Percentiles rank a stretch among this genome's conserved stretches.
Evolutionary conservation across 1,140 invertebrate species (phyloP).

Genomic region (Neotoxoptera formosana): DNA sequence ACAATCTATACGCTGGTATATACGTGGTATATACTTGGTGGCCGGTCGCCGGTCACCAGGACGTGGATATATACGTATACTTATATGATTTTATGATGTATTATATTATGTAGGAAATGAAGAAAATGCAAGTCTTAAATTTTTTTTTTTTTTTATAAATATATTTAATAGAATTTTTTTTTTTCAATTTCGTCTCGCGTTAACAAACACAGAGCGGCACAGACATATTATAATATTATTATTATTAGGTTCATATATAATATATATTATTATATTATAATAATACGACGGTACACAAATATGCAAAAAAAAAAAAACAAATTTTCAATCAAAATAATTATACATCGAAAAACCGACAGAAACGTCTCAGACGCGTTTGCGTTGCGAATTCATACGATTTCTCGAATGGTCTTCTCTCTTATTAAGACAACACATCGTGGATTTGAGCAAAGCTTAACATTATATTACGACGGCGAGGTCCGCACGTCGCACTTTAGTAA

Average conservation of each 20-base stretch:
- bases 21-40: too few relatives aligned
- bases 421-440: conserved; percentile 30
- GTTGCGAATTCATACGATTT: not conserved
- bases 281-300: not conserved
- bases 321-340: not conserved
- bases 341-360: not conserved
- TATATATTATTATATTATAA: not conserved
- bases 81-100: not conserved
- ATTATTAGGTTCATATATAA: not conserved
- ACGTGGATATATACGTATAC: not conserved
- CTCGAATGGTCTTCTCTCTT: not conserved
- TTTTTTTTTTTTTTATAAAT: conserved; percentile 5
- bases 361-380: not conserved
- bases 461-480: not conserved
- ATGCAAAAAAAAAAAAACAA: not conserved
- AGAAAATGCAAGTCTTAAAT: not conserved
- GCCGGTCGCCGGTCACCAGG: not conserved
- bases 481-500: not conserved
- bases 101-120: not conserved
- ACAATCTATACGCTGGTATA: not conserved
- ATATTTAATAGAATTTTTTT: conserved; percentile 30
- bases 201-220: conserved; percentile 20
- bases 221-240: conserved; percentile 15
- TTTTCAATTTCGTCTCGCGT: not conserved
- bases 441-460: conserved; percentile 38